Evolutionary conservation across 1,140 invertebrate species (phyloP), one percentile per base, ranked within the genome.

Genomic region (Mizuhopecten yessoensis): DNA sequence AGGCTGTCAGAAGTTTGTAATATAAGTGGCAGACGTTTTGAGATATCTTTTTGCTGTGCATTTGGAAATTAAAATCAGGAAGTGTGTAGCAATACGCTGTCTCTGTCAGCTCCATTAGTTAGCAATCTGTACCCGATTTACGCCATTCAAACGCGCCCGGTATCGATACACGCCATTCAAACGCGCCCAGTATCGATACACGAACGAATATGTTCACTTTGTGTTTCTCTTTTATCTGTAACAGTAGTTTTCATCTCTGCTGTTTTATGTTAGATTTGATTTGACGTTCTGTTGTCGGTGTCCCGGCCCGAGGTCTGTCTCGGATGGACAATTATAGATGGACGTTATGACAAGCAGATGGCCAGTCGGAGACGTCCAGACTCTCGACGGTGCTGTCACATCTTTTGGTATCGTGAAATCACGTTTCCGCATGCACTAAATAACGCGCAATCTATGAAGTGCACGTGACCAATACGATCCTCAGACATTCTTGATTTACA

Each of bases 11-110:
- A 75, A 75, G 3, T n/a, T 75, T 45, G 23, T 75, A 29, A 75
- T 29, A 29, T 75, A 75, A 75, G 2, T 75, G 45, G 10, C 20
- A 2, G 13, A 49, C 10, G 20, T 75, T 75, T 29, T 29, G 1
- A 75, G 57, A 29, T 75, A 75, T 29, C 57, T 29, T 75, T 17
- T 29, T n/a, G 23, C 2, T n/a, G 57, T 75, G 57, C n/a, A 49
- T 49, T 49, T 49, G 3, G 45, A 75, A 75, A 75, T 75, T 75
- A 75, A 75, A n/a, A 75, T n/a, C 29, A 75, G 57, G 57, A 75
- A 75, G n/a, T 29, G 57, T 75, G n/a, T 29, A 29, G 57, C 57
- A 49, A 49, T 49, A 49, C 3, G 11, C 20, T 49, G 45, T 49
- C 45, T 75, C 29, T 75, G 57, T 3, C 23, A 17, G 23, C 0